Evolutionary conservation across 2,797 vertebrate genomes (phyloP).

Genomic region (Cossypha heuglini): DNA sequence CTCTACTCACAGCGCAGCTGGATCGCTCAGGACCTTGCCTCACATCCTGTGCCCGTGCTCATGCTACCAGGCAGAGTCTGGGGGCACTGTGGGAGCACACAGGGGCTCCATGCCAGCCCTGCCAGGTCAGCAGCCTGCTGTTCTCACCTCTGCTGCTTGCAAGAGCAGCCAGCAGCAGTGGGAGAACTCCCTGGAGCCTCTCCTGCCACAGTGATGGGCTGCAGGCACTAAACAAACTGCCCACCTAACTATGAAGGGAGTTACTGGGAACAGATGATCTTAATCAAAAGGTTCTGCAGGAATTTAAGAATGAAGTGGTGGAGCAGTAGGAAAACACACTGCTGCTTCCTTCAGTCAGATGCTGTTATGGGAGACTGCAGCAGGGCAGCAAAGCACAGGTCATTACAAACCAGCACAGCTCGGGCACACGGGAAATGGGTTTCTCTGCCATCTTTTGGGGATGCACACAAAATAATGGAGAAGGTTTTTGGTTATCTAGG

Average conservation of each 20-base stretch:
- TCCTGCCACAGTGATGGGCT: not conserved
- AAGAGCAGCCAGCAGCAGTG: not conserved
- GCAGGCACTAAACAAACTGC: not conserved
- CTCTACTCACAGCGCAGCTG: not conserved
- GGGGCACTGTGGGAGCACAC: not conserved
- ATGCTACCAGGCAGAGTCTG: not conserved
- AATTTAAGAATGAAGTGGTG: not conserved
- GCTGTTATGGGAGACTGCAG: not conserved
- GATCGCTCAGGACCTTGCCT: not conserved
- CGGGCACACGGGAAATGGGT: accelerated
- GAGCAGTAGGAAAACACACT: not conserved
- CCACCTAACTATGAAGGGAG: not conserved
- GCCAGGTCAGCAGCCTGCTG: not conserved
- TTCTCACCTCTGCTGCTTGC: not conserved
- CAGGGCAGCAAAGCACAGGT: not conserved
- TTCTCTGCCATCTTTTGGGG: not conserved
- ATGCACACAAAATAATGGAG: not conserved
- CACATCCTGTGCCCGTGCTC: not conserved
- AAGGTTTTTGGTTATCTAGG: not conserved
- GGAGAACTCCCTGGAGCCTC: not conserved
- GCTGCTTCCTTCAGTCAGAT: not conserved
- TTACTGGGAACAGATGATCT: conserved; percentile 20
- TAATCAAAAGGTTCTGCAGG: conserved; percentile 15
- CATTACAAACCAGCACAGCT: not conserved
- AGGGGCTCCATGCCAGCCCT: not conserved